These are phyloP conservation scores for Sebastes fasciatus DNA, from an alignment of 2,113 vertebrate genomes.

Conservation along the genomic window DNA sequence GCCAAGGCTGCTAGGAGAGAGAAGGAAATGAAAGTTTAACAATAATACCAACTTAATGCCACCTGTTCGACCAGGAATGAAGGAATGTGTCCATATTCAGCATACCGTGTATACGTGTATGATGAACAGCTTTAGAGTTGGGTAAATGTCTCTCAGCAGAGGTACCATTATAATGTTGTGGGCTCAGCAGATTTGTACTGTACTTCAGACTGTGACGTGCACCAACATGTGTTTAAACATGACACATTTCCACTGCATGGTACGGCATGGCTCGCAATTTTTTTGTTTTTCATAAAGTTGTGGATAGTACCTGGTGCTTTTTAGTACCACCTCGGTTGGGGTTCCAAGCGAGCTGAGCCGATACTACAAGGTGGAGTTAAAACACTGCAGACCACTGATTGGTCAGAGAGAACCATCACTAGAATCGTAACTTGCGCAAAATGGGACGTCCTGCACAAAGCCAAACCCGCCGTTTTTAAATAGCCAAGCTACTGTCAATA, in stretches of 20 bases:
- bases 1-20: constrained; percentile 88
- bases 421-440: too few species aligned
- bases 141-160: background rate
- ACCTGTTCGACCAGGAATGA: constrained; percentile 5
- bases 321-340: background rate
- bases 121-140: constrained; percentile 16
- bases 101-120: constrained; percentile 1
- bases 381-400: too few species aligned
- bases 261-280: too few species aligned
- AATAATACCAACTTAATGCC: constrained; percentile 23
- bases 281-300: too few species aligned
- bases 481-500: too few species aligned
- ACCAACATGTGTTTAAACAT: background rate
- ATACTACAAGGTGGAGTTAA: too few species aligned
- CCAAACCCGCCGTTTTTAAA: too few species aligned
- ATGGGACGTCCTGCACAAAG: too few species aligned
- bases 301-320: background rate
- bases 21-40: constrained; percentile 43
- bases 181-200: background rate
- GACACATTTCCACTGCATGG: too few species aligned
- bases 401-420: too few species aligned
- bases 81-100: constrained; percentile 23
- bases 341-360: too few species aligned
- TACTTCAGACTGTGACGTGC: background rate
- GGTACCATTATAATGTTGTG: background rate